phyloP scores from a whole-genome alignment of 2,797 vertebrate species.

The Poeciliopsis infans region DNA sequence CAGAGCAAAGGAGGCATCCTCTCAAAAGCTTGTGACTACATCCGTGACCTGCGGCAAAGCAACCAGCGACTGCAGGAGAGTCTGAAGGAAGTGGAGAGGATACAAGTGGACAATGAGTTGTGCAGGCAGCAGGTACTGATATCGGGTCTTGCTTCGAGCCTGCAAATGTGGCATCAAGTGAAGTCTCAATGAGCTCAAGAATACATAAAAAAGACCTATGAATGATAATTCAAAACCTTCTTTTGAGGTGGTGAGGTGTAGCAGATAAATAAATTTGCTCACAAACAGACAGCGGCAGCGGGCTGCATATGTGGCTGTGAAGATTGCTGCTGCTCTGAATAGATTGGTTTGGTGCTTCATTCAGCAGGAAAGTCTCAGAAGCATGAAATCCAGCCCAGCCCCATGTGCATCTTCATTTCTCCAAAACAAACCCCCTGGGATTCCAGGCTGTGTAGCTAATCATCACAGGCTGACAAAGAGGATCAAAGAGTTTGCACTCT shows the following conservation, averaged over 20 bases:
- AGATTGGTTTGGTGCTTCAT: conserved; percentile 53
- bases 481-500: conserved; percentile 67
- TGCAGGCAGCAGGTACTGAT: conserved; percentile 87
- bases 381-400: conserved; percentile 53
- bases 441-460: conserved; percentile 49
- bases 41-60: conserved; percentile 88
- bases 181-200: conserved; percentile 35
- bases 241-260: conserved; percentile 42
- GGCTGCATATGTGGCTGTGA: conserved; percentile 57
- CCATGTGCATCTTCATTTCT: conserved; percentile 56
- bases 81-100: conserved; percentile 88
- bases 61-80: conserved; percentile 90
- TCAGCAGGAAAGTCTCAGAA: conserved; percentile 49
- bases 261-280: conserved; percentile 45
- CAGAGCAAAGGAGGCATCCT: conserved; percentile 95
- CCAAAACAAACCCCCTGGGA: conserved; percentile 58
- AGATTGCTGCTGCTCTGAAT: conserved; percentile 56
- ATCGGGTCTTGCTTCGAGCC: conserved; percentile 7
- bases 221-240: conserved; percentile 55
- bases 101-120: conserved; percentile 90
- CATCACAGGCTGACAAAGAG: conserved; percentile 64
- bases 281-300: conserved; percentile 36
- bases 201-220: conserved; percentile 43
- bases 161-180: conserved; percentile 24
- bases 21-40: conserved; percentile 94